These are phyloP conservation scores for Diuraphis noxia DNA, from an alignment of 1,140 invertebrate genomes.

Conservation along the genomic window DNA sequence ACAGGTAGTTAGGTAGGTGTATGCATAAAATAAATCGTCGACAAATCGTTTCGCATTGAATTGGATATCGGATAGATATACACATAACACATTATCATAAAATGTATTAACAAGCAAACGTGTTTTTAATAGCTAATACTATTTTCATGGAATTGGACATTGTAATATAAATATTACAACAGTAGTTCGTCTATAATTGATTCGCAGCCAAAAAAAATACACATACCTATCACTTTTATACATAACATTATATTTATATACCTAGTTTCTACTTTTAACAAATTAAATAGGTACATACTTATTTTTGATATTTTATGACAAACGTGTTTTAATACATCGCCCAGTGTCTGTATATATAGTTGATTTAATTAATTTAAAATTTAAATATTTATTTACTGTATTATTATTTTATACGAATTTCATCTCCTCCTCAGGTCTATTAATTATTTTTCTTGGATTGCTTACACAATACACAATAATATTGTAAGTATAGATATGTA, in stretches of 20 bases:
- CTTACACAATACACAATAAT: neutral
- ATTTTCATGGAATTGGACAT: constrained; percentile 17
- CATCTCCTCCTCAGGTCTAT: neutral
- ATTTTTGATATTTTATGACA: neutral
- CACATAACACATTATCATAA: constrained; percentile 1
- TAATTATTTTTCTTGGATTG: neutral
- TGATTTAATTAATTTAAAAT: constrained; percentile 3
- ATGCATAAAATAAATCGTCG: neutral
- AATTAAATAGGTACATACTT: constrained; percentile 12
- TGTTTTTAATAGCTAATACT: constrained; percentile 24
- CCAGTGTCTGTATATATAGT: neutral
- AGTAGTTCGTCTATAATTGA: constrained; percentile 20
- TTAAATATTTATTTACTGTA: neutral
- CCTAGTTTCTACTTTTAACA: neutral
- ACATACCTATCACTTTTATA: neutral
- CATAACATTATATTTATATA: neutral
- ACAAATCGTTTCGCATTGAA: constrained; percentile 22
- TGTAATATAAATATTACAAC: constrained; percentile 14
- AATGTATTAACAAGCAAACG: constrained; percentile 41
- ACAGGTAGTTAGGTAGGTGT: neutral
- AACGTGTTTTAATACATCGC: neutral
- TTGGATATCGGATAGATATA: neutral
- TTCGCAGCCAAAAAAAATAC: neutral
- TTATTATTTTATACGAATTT: neutral
- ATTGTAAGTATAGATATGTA: neutral